Evolutionary conservation across 2,797 vertebrate genomes (phyloP), one percentile per base, ranked within the genome.

Genomic region (Pygocentrus nattereri): DNA sequence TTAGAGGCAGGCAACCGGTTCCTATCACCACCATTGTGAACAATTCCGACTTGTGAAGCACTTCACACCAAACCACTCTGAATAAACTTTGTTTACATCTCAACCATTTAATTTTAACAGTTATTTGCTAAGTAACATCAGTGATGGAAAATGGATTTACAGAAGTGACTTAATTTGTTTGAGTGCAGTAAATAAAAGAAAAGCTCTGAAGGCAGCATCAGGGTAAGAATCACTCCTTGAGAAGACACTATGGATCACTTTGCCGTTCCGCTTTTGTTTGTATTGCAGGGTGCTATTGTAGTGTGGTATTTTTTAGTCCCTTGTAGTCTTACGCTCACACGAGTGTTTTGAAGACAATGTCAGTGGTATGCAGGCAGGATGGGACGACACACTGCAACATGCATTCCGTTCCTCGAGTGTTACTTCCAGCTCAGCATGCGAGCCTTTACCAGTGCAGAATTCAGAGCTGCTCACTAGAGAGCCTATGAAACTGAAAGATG

Each of bases 391-490:
- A 50, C 41, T 74, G 56, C 50, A 49, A 47, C 41, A 75, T 47
- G 54, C 78, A 83, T 85, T 85, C 74, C 68, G 61, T 34, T n/a
- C 52, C 25, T 56, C 71, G 18, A n/a, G 61, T 77, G 73, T 76
- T 65, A 73, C 65, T 41, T 71, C 34, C 27, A 41, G 73, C 78
- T 74, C 12, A 49, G 34, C 16, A 52, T 21, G 41, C 25, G 73
- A 84, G 81, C 82, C 84, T 77, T 87, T 85, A 85, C 77, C 83
- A 69, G 38, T 62, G 76, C 73, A 83, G 67, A 85, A 71, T 58
- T 6, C 31, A 41, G 30, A 86, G 81, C 76, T 83, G 74, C 80
- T 91, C 82, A 88, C 87, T 80, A 49, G 65, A 72, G 47, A 72
- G 34, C 47, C 25, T 38, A 71, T 61, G 41, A 27, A n/a, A 67